Evolutionary conservation across 2,888 invertebrate species (phyloP).

Genomic region (Charanyca ferruginea): DNA sequence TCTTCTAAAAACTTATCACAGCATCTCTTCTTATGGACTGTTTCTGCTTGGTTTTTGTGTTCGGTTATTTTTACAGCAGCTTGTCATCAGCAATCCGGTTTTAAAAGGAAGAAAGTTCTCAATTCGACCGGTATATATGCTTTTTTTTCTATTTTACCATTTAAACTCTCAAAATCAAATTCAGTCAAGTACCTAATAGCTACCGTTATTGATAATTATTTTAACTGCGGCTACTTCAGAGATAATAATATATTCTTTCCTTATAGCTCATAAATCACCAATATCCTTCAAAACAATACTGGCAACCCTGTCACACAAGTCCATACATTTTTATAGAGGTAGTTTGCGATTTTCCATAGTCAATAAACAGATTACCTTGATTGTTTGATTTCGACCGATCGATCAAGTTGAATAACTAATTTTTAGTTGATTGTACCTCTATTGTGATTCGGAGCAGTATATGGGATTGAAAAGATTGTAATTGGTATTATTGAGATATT

Average conservation of each 20-base stretch:
- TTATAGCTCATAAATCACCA: slow-evolving; percentile 37
- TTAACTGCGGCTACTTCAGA: neutral
- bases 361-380: slow-evolving; percentile 71
- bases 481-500: slow-evolving; percentile 60
- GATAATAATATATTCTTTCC: neutral
- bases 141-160: no score
- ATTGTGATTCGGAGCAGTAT: slow-evolving; percentile 70
- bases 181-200: neutral
- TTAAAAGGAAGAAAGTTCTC: no score
- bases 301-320: slow-evolving; percentile 62
- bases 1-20: no score
- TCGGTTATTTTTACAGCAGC: no score
- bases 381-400: slow-evolving; percentile 67
- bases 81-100: no score
- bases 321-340: slow-evolving; percentile 67
- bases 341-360: slow-evolving; percentile 78
- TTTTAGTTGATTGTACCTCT: slow-evolving; percentile 66
- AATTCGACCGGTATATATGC: no score
- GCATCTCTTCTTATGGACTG: no score
- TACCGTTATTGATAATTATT: slow-evolving; percentile 14
- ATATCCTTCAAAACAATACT: slow-evolving; percentile 35
- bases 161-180: neutral
- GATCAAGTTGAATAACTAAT: slow-evolving; percentile 63
- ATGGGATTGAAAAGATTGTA: slow-evolving; percentile 59
- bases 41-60: no score